Base-by-base conservation (phyloP, 2,888 invertebrate species). In the Rutpela maculata region DNA sequence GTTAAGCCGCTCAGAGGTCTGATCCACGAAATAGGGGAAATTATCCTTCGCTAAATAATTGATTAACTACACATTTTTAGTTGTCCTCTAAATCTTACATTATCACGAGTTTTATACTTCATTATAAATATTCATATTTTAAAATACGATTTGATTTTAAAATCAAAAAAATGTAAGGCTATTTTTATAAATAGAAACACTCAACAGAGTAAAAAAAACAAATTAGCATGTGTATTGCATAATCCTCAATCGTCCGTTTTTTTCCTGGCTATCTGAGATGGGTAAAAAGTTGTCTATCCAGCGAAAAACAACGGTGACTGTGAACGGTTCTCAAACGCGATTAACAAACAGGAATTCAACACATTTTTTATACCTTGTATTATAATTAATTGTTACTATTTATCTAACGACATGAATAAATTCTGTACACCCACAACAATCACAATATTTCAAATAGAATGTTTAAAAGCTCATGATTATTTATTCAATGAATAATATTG, bases 291-390 rank as follows among this genome's bases (percentile, higher is more conserved):
- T 50, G 50, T 50, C n/a, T 50, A 50, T 50, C 50, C 50, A 50
- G 6, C 50, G 50, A 43, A 43, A 43, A 43, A 12, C 12, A 38
- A 43, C 43, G 15, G 12, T 15, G 43, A 50, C n/a, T 50, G 50
- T 50, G 50, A 50, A 50, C n/a, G 50, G 50, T 50, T 50, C n/a
- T 50, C 50, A 50, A n/a, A 50, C 50, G n/a, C 50, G 50, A 50
- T 50, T 50, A 50, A n/a, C 50, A 50, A 50, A 50, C 50, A 50
- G n/a, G 50, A 50, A 50, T n/a, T 50, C n/a, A 50, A 50, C 50
- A 50, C 6, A 50, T 50, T 50, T 43, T 50, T 50, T 50, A 50
- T 50, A 50, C 50, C 50, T 50, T 50, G 50, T 50, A 50, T 1
- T 5, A 50, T 50, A 50, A 50, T 50, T 50, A 50, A 50, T 50